These are phyloP conservation scores for Rhaphigaster nebulosa DNA, from an alignment of 2,888 invertebrate species.

Conservation along the genomic window DNA sequence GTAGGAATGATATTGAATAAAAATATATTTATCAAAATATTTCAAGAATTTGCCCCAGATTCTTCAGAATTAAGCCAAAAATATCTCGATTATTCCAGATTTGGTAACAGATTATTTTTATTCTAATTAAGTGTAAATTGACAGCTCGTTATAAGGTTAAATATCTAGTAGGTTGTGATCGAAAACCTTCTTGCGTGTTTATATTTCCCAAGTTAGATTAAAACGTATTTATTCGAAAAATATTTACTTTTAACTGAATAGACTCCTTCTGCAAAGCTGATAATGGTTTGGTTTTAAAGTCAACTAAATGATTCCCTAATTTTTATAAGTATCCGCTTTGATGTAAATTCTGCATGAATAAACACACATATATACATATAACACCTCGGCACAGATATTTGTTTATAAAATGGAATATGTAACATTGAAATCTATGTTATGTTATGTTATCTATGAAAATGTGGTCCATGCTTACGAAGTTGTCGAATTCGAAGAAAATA, in stretches of 20 bases:
- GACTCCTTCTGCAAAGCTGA: not conserved
- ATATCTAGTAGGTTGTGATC: not conserved
- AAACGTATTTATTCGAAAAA: not conserved
- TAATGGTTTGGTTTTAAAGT: no score
- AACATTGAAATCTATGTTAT: no score
- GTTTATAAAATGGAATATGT: no score
- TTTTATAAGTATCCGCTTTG: no score
- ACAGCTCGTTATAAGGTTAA: not conserved
- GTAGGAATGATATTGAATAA: no score
- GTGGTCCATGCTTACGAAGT: no score
- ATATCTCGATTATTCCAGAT: not conserved
- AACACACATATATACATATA: no score
- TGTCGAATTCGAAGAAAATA: no score
- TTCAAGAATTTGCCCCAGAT: not conserved
- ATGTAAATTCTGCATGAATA: no score
- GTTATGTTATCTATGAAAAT: no score
- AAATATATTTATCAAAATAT: not conserved
- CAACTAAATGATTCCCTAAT: no score
- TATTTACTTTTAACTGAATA: not conserved
- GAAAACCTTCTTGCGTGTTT: slow-evolving; percentile 37
- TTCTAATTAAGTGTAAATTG: slow-evolving; percentile 11
- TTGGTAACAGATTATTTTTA: not conserved
- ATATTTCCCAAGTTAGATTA: not conserved
- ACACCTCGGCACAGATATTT: no score
- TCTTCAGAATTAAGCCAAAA: not conserved